Percentiles rank a stretch among this genome's conserved stretches.
Conservation (phyloP, 2,113 vertebrate species). For the Ophthalmolycus amberensis region DNA sequence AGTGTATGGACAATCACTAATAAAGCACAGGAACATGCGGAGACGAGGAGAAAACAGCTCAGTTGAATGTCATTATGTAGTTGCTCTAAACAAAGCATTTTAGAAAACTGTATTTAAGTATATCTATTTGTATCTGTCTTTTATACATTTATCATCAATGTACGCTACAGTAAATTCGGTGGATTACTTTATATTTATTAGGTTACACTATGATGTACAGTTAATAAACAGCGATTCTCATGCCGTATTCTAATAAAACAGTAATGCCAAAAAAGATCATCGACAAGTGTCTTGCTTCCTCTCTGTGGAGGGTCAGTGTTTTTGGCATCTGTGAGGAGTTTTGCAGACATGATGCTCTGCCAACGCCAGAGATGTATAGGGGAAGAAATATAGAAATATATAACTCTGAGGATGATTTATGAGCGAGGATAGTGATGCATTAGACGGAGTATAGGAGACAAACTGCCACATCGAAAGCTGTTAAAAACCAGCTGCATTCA, state of each 20-base stretch:
- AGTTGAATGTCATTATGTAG: conserved; percentile 74
- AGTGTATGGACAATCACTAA: conserved; percentile 80
- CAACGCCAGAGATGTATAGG: conserved; percentile 14
- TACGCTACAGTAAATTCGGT: conserved; percentile 76
- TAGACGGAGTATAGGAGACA: not conserved
- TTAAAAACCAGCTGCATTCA: conserved; percentile 60
- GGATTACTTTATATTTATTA: conserved; percentile 80
- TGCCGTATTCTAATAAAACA: conserved; percentile 85
- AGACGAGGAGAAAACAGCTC: conserved; percentile 45
- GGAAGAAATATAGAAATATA: conserved; percentile 33
- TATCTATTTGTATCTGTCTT: conserved; percentile 81
- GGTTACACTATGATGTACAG: conserved; percentile 72
- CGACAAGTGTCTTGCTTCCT: conserved; percentile 41
- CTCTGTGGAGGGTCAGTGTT: conserved; percentile 16
- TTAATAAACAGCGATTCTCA: conserved; percentile 76
- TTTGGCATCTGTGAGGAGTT: conserved; percentile 20
- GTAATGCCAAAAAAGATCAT: conserved; percentile 45
- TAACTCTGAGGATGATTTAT: conserved; percentile 25
- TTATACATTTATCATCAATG: conserved; percentile 82
- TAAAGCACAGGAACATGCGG: conserved; percentile 70
- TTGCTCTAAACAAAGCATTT: conserved; percentile 68
- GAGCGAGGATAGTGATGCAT: conserved; percentile 23
- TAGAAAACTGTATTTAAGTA: conserved; percentile 71
- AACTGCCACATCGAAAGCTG: conserved; percentile 19
- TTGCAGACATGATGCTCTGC: conserved; percentile 29